phyloP scores from a whole-genome alignment of 2,797 vertebrate species.

The Acrocephalus scirpaceus region DNA sequence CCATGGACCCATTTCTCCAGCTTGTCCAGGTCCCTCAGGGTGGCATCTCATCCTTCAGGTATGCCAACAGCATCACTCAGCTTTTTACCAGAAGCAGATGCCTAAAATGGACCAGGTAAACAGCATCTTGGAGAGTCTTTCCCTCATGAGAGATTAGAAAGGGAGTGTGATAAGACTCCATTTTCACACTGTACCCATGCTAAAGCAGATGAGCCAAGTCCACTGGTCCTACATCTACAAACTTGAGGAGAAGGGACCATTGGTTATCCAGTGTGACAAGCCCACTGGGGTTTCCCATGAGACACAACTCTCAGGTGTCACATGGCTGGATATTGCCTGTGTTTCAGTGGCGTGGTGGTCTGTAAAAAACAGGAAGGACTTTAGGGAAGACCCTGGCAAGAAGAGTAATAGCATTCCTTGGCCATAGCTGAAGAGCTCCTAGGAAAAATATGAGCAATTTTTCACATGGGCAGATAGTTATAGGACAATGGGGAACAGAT shows the following conservation, averaged over 20 bases:
- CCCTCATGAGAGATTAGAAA: background rate
- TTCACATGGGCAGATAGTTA: accelerated
- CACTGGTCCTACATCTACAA: background rate
- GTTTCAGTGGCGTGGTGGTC: background rate
- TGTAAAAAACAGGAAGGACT: background rate
- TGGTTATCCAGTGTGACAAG: background rate
- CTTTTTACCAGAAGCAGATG: background rate
- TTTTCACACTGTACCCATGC: background rate
- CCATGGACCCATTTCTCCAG: accelerated
- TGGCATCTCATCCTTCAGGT: background rate
- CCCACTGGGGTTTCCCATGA: background rate
- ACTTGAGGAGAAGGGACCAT: background rate
- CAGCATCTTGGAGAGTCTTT: background rate
- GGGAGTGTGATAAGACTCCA: background rate
- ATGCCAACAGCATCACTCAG: background rate
- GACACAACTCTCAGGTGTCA: accelerated
- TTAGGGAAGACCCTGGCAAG: background rate
- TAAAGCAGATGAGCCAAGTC: background rate
- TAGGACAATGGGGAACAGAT: background rate
- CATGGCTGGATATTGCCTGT: accelerated
- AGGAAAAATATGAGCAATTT: background rate
- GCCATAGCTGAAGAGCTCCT: background rate
- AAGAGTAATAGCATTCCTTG: background rate
- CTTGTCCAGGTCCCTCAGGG: background rate
- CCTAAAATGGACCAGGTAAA: background rate